Evolutionary conservation across 2,797 vertebrate species (phyloP).

Genomic region (Paramormyrops hopkinsi): DNA sequence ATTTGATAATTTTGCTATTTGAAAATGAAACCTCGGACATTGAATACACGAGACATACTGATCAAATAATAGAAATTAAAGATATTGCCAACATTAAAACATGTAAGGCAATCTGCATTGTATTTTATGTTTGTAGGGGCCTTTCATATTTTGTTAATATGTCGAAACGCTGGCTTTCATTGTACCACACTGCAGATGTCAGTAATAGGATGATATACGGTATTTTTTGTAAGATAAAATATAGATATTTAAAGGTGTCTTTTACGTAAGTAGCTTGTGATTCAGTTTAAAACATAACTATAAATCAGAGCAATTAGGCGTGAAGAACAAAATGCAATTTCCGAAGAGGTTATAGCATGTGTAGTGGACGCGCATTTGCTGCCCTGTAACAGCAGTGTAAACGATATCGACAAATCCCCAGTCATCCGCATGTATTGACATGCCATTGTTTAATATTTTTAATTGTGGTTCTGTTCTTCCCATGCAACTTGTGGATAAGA

Average conservation of each 20-base stretch:
- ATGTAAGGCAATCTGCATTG: not conserved
- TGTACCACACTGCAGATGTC: not conserved
- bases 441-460: constrained; percentile 8
- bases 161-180: not conserved
- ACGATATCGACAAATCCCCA: not conserved
- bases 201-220: not conserved
- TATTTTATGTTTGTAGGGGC: not conserved
- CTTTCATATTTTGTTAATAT: not conserved
- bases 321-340: not conserved
- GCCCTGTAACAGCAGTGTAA: not conserved
- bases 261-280: constrained; percentile 5
- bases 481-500: constrained; percentile 71
- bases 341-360: not conserved
- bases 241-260: not conserved
- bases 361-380: not conserved
- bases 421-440: constrained; percentile 15
- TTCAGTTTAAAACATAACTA: not conserved
- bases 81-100: not conserved
- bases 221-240: not conserved
- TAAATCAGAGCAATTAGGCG: not conserved
- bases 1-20: not conserved
- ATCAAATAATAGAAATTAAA: not conserved
- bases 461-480: constrained; percentile 37
- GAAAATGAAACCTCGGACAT: not conserved
- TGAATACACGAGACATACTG: not conserved